phyloP scores from a whole-genome alignment of 2,797 vertebrate genomes.

The Somateria mollissima region DNA sequence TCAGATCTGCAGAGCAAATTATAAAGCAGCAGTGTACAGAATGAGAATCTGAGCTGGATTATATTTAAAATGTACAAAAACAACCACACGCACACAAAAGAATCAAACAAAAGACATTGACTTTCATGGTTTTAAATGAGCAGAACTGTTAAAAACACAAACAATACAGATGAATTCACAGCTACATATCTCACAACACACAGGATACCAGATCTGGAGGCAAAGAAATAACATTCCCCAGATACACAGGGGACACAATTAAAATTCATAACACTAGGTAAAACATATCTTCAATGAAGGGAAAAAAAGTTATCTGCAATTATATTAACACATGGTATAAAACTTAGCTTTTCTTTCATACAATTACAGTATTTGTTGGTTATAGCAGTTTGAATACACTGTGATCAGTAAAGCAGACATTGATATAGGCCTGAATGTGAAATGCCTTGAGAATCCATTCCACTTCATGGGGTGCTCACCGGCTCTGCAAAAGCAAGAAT shows the following conservation, averaged over 20 bases:
- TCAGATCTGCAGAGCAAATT: conserved; percentile 12
- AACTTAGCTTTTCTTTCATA: conserved; percentile 14
- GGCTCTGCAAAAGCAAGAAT: conserved; percentile 59
- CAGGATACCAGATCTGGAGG: neutral
- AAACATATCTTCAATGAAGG: neutral
- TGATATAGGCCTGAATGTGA: neutral
- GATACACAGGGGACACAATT: neutral
- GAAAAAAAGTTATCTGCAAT: neutral
- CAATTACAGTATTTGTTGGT: conserved; percentile 14
- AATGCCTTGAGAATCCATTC: conserved; percentile 38
- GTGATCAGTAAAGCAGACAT: conserved; percentile 23
- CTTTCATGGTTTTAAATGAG: neutral
- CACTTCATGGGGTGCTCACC: neutral
- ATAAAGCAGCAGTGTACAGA: neutral
- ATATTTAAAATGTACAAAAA: neutral
- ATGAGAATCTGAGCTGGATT: neutral
- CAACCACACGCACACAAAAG: neutral
- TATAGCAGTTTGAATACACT: neutral
- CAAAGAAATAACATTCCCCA: neutral
- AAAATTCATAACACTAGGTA: conserved; percentile 14
- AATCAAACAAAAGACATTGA: neutral
- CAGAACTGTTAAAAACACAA: conserved; percentile 5
- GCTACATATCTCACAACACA: neutral
- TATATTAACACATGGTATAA: conserved; percentile 17
- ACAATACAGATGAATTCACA: neutral